phyloP scores from a whole-genome alignment of 2,113 vertebrate species.

The Pimephales promelas region DNA sequence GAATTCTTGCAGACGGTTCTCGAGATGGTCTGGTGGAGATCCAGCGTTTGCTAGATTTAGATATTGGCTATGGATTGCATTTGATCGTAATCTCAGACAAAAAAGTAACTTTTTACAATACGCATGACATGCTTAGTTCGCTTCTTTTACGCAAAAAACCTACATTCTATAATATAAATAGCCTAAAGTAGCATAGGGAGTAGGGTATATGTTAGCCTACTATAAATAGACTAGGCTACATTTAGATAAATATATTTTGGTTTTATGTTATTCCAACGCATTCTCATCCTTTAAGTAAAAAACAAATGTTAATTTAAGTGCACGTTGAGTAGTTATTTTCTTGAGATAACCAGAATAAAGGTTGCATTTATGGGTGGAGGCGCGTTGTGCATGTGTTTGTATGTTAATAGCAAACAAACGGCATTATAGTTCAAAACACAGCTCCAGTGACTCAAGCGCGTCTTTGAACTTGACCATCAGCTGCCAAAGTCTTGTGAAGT shows the following conservation, averaged over 20 bases:
- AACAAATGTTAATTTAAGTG: not conserved
- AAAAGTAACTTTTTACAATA: not conserved
- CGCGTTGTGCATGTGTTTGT: too few relatives aligned
- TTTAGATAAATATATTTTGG: not conserved
- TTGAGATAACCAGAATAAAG: not conserved
- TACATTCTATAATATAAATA: not conserved
- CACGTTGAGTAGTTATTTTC: not conserved
- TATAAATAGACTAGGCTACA: too few relatives aligned
- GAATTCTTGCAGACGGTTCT: slow-evolving; percentile 11
- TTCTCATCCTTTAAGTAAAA: too few relatives aligned
- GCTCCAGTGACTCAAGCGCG: not conserved
- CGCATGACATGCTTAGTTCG: not conserved
- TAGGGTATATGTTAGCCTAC: too few relatives aligned
- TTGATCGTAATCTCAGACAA: not conserved
- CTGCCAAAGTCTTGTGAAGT: slow-evolving; percentile 10
- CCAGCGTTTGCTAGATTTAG: not conserved
- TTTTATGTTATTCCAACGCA: not conserved
- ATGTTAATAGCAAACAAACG: not conserved
- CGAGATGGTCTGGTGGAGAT: slow-evolving; percentile 5
- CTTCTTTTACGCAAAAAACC: not conserved
- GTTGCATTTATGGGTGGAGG: not conserved
- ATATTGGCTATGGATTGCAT: not conserved
- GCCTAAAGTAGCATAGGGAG: too few relatives aligned
- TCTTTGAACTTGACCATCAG: slow-evolving; percentile 20
- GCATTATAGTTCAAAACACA: not conserved